A percentile compares a stretch with the other conserved stretches of the same genome.
These are phyloP conservation scores for Hydroisotoma schaefferi DNA, from an alignment of 2,888 invertebrate genomes.

Conservation along the genomic window DNA sequence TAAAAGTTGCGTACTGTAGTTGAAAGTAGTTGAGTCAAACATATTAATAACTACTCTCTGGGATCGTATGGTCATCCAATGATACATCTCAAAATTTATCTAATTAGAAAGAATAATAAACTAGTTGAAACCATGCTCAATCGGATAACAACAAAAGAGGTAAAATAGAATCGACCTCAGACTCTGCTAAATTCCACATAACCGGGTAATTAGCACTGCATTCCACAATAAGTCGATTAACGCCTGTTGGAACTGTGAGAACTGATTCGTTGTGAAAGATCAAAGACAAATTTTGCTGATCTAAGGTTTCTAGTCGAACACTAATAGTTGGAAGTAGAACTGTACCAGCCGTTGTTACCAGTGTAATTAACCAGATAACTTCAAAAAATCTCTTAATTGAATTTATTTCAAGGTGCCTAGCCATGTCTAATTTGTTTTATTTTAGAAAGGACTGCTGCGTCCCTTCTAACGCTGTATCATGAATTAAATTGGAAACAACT, in stretches of 20 bases:
- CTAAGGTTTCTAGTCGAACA: no score
- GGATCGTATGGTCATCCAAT: neutral
- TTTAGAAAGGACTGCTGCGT: no score
- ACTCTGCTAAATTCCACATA: slow-evolving; percentile 40
- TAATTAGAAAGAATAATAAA: neutral
- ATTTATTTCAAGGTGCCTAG: no score
- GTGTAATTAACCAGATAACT: no score
- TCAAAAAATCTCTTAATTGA: no score
- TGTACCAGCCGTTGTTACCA: no score
- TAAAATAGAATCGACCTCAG: slow-evolving; percentile 24
- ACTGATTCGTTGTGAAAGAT: slow-evolving; percentile 25
- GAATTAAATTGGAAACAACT: no score
- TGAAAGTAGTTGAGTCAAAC: slow-evolving; percentile 37
- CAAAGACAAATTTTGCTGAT: neutral
- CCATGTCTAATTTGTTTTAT: no score
- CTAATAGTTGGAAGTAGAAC: no score
- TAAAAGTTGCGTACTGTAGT: slow-evolving; percentile 26
- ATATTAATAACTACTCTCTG: slow-evolving; percentile 12
- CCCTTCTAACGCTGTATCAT: no score
- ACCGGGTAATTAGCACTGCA: slow-evolving; percentile 45
- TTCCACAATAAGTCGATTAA: slow-evolving; percentile 27
- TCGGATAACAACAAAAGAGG: neutral
- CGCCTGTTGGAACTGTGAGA: slow-evolving; percentile 27
- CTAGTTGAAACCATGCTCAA: neutral
- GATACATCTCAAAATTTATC: slow-evolving; percentile 6